Percentiles rank a stretch among this genome's conserved stretches.
phyloP scores from a whole-genome alignment of 2,888 invertebrate genomes.

The Anoncus sp. region DNA sequence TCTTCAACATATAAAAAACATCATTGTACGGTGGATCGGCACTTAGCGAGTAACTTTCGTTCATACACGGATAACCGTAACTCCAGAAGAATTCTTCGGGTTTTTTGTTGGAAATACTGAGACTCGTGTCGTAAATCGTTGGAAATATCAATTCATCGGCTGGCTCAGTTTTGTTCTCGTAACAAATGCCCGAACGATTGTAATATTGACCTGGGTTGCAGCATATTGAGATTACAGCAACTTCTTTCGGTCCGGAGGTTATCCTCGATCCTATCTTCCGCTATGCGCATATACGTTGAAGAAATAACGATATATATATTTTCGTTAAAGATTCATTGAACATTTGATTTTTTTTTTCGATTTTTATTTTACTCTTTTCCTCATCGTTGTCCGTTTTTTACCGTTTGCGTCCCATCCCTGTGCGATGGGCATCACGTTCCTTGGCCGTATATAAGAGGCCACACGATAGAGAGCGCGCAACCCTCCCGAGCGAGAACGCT shows the following conservation, averaged over 20 bases:
- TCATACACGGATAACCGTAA: constrained; percentile 69
- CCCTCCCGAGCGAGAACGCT: no score
- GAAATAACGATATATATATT: background rate
- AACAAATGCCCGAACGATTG: constrained; percentile 35
- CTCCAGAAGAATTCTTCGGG: constrained; percentile 52
- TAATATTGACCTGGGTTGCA: constrained; percentile 70
- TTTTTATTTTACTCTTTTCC: no score
- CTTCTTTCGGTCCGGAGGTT: background rate
- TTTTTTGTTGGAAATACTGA: constrained; percentile 57
- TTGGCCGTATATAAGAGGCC: no score
- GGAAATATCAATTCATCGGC: constrained; percentile 56
- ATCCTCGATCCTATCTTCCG: background rate
- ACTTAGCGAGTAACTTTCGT: constrained; percentile 65
- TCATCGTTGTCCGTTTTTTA: no score
- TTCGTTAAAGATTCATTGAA: background rate
- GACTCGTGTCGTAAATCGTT: constrained; percentile 55
- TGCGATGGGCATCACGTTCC: no score
- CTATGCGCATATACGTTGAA: constrained; percentile 18
- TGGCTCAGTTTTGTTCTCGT: constrained; percentile 38
- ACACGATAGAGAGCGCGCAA: no score
- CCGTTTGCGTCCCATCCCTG: no score
- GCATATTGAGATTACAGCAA: constrained; percentile 67
- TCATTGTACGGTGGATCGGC: constrained; percentile 60
- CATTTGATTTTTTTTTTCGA: no score
- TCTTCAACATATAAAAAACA: constrained; percentile 70